Evolutionary conservation across 2,113 vertebrate genomes (phyloP).

Genomic region (Malurus elegans): DNA sequence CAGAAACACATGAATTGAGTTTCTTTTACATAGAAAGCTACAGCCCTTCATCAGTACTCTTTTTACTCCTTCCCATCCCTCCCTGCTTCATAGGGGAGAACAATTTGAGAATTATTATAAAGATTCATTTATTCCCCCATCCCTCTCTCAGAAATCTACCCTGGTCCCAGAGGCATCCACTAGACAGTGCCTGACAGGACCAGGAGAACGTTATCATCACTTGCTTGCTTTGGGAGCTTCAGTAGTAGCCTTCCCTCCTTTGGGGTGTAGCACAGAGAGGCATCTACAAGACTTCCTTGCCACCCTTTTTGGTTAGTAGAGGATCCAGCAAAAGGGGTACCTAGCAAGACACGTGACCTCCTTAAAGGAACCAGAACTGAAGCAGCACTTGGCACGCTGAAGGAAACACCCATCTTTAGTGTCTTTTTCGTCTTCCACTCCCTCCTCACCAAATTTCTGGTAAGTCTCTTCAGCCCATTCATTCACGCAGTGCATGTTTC

Average conservation of each 20-base stretch:
- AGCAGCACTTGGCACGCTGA: background rate
- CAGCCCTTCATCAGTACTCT: background rate
- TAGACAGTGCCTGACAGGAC: background rate
- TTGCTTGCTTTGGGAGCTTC: background rate
- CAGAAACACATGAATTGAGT: background rate
- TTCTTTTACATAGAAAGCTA: background rate
- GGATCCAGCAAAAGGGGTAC: background rate
- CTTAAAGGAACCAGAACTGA: background rate
- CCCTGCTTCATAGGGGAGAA: background rate
- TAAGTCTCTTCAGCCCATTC: slow-evolving; percentile 50
- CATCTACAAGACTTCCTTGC: background rate
- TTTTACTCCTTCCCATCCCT: background rate
- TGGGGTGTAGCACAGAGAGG: slow-evolving; percentile 4
- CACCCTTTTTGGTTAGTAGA: background rate
- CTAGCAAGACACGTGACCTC: background rate
- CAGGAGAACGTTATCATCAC: background rate
- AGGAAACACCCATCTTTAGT: slow-evolving; percentile 8
- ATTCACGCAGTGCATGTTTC: slow-evolving; percentile 19
- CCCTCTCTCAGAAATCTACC: background rate
- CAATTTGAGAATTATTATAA: background rate
- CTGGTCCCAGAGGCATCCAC: background rate
- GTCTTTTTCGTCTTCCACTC: background rate
- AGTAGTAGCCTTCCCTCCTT: background rate
- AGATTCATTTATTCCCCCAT: background rate
- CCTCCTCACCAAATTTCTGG: slow-evolving; percentile 26